A percentile compares a stretch with the other conserved stretches of the same genome.
Conservation (phyloP, 2,888 invertebrate species). For the Smittia sp. region DNA sequence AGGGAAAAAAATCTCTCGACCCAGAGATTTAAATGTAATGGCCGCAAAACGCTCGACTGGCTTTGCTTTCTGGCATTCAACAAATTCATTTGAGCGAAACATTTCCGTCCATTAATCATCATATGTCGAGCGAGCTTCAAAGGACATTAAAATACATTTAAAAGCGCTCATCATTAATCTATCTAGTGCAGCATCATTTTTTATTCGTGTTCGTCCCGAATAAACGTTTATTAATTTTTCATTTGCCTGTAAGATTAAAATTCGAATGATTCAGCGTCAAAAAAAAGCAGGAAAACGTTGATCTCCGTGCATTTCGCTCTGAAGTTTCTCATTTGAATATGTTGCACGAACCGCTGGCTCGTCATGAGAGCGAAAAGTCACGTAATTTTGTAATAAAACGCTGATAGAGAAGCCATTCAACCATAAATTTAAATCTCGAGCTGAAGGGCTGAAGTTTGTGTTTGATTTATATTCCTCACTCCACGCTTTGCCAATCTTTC, state of each 20-base stretch:
- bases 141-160: neutral
- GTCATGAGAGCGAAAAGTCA: conserved; percentile 14
- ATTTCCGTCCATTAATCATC: conserved; percentile 1
- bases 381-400: conserved; percentile 36
- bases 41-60: neutral
- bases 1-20: neutral
- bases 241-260: neutral
- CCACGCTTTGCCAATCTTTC: conserved; percentile 20
- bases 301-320: no score
- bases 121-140: neutral
- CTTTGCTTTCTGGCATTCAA: neutral
- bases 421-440: conserved; percentile 32
- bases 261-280: no score
- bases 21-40: conserved; percentile 4
- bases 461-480: conserved; percentile 26
- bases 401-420: conserved; percentile 23
- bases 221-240: no score
- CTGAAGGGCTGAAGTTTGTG: neutral
- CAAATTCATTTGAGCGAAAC: conserved; percentile 1
- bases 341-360: neutral
- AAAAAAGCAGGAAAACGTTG: neutral
- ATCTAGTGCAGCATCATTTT: conserved; percentile 8
- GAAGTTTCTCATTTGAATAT: neutral
- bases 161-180: neutral
- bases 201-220: neutral